phyloP scores from a whole-genome alignment of 1,140 invertebrate species.

The Phymorhynchus buccinoides region DNA sequence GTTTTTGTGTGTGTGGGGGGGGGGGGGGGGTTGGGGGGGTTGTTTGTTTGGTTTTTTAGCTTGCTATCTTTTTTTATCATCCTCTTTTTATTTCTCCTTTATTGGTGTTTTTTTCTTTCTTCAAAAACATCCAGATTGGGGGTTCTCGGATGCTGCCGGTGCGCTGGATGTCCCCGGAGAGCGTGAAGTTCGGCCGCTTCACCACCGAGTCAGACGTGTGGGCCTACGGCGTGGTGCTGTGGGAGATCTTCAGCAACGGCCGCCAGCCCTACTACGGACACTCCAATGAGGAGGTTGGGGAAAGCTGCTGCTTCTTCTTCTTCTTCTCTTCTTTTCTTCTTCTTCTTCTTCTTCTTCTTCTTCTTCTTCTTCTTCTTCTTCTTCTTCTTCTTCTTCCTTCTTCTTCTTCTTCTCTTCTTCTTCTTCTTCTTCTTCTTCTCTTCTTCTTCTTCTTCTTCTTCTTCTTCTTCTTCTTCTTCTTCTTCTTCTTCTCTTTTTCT shows the following conservation, averaged over 20 bases:
- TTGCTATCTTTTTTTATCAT: no score
- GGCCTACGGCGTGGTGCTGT: slow-evolving; percentile 92
- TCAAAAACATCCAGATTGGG: slow-evolving; percentile 87
- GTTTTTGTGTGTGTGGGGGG: no score
- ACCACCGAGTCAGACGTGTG: slow-evolving; percentile 93
- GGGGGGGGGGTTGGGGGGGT: no score
- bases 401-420: neutral
- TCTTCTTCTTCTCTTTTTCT: neutral
- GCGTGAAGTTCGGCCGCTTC: slow-evolving; percentile 89
- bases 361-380: neutral
- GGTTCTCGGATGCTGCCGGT: slow-evolving; percentile 88
- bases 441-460: neutral
- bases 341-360: neutral
- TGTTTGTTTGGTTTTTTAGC: no score
- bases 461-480: neutral
- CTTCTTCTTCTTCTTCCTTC: neutral
- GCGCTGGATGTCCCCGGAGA: slow-evolving; percentile 96
- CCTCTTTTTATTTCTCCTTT: no score
- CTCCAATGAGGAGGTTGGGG: slow-evolving; percentile 97
- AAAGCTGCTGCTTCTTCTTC: neutral
- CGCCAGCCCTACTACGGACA: slow-evolving; percentile 95
- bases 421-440: neutral
- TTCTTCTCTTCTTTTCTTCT: neutral
- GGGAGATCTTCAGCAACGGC: slow-evolving; percentile 96
- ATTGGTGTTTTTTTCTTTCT: no score